Base-by-base conservation (phyloP, 2,888 invertebrate species). In the Notodonta ziczac region DNA sequence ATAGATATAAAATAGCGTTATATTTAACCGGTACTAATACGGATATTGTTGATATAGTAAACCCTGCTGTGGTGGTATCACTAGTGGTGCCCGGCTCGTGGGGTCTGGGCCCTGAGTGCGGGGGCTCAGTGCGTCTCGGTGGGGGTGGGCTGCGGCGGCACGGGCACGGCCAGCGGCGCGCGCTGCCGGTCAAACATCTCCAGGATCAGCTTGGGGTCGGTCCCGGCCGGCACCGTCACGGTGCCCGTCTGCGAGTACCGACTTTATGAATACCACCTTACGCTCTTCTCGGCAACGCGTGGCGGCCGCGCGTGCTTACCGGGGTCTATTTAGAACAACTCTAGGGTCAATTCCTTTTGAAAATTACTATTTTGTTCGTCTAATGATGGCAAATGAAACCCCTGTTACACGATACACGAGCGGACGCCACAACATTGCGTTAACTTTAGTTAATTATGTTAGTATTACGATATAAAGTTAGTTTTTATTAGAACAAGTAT, bases 151-250 rank as follows among this genome's bases (percentile, higher is more conserved):
- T 61, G 66, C 12, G 90, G 87, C 61, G 91, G 89, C 65, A 89
- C 85, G 61, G 94, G 94, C 62, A 88, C 90, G 73, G 84, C 61
- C 63, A 94, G 89, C 59, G 93, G 92, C 63, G 88, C 80, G 54
- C 94, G 87, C 69, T 91, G 93, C 16, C 93, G 89, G 87, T 94
- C 94, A 89, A 94, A 94, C 94, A 94, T 94, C 89, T 94, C 94
- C 73, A 94, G 89, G 77, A 94, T 94, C 78, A 93, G 90, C 87
- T 94, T 94, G 77, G 94, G 94, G 84, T 94, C 94, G 62, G 94
- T 94, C 69, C 94, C 94, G 81, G 93, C 93, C 70, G 94, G 94
- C 62, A 94, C 94, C 73, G 94, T 94, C 84, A 94, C 90, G 71
- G 94, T 94, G 76, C 94, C 94, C 88, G 94, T 94, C 94, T 94